Base-by-base conservation (phyloP, 2,113 vertebrate genomes). In the Motacilla tschutschensis region DNA sequence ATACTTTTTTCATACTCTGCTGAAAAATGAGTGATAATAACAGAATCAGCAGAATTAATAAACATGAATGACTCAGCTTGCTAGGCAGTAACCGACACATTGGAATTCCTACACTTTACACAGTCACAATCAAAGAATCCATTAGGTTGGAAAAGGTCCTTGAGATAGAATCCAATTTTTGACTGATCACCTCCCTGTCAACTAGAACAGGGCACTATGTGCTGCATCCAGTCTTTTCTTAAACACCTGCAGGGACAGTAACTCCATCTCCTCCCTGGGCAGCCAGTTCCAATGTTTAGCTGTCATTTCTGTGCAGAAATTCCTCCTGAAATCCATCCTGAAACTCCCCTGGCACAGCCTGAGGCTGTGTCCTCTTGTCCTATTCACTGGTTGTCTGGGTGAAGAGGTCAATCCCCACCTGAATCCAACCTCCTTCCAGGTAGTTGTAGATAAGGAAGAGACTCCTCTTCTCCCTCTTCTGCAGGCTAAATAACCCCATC, bases 161-260 rank as follows among this genome's bases (percentile, higher is more conserved):
- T 31, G 28, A 38, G n/a, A 58, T 25, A 0, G 2, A 17, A 6
- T 44, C 28, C 33, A 72, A 3, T 24, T 20, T 51, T 44, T 4
- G 3, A 22, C 19, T 64, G n/a, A 44, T 20, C 13, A 33, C 15
- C 10, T 33, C 16, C 10, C 14, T 33, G 10, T 51, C 22, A 29
- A 24, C 18, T n/a, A 44, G n/a, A 71, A 19, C 5, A 41, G 14
- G 25, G 20, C 2, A 26, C 29, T 7, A 3, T 0, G 0, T 15
- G 17, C 14, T 20, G 29, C 2, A 3, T 41, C 10, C 63, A 76
- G 13, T 17, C 29, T 33, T 40, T 53, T 47, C 33, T 41, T 41
- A n/a, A 77, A 48, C 36, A 19, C 8, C 17, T 36, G 12, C 26
- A 36, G 36, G 21, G 31, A 28, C 17, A 36, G 26, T 15, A 15